These are phyloP conservation scores for Camponotus vicinus DNA, from an alignment of 1,140 invertebrate genomes.

Conservation along the genomic window DNA sequence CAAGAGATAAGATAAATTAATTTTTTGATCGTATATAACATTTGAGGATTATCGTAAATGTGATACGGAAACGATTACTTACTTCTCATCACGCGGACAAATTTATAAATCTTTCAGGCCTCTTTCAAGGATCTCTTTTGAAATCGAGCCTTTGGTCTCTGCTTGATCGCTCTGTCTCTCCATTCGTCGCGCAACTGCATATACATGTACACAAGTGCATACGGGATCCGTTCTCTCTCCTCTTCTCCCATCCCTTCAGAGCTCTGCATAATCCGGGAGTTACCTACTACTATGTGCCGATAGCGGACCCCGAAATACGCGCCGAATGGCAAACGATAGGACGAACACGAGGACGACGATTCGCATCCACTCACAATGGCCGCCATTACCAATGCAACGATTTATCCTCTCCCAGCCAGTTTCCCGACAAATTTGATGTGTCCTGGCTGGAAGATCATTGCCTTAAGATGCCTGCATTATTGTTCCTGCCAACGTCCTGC, in stretches of 20 bases:
- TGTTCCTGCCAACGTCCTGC: slow-evolving; percentile 26
- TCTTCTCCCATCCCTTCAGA: slow-evolving; percentile 62
- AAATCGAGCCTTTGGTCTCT: slow-evolving; percentile 30
- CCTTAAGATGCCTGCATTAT: slow-evolving; percentile 55
- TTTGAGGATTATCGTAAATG: neutral
- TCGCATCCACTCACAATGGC: slow-evolving; percentile 77
- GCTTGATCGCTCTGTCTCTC: slow-evolving; percentile 22
- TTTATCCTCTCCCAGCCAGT: slow-evolving; percentile 69
- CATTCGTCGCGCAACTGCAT: slow-evolving; percentile 1
- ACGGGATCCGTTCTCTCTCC: slow-evolving; percentile 29
- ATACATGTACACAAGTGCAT: slow-evolving; percentile 51
- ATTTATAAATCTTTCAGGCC: slow-evolving; percentile 37
- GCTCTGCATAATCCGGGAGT: slow-evolving; percentile 83
- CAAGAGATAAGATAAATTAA: neutral
- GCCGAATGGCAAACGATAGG: slow-evolving; percentile 57
- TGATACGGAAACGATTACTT: neutral
- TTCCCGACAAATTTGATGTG: neutral
- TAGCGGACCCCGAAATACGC: slow-evolving; percentile 75
- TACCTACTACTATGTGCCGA: slow-evolving; percentile 75
- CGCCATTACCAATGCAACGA: slow-evolving; percentile 81
- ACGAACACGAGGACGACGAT: slow-evolving; percentile 61
- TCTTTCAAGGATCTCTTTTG: neutral
- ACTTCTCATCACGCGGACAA: neutral
- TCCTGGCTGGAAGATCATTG: slow-evolving; percentile 32
- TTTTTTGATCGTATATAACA: neutral